Conservation (phyloP, 1,140 invertebrate genomes). For the Aphis gossypii region DNA sequence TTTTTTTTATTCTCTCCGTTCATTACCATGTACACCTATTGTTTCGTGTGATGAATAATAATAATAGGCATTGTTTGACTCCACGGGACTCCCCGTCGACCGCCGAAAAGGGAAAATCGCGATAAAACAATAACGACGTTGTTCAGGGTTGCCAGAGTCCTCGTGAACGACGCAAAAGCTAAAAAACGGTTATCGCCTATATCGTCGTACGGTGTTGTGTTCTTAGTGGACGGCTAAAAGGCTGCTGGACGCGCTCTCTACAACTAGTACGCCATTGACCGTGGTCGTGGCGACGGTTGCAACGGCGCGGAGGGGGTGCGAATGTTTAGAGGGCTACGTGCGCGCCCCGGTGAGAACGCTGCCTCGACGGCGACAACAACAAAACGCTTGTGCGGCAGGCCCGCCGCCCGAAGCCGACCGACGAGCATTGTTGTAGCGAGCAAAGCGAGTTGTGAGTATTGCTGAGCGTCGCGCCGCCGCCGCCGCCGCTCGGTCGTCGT, state of each 20-base stretch:
- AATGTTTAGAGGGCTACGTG: neutral
- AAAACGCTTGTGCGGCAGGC: neutral
- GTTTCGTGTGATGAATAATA: neutral
- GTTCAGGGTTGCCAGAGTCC: neutral
- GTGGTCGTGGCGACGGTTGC: neutral
- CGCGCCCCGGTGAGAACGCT: neutral
- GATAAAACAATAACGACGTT: neutral
- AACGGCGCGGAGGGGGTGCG: neutral
- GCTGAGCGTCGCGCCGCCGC: neutral
- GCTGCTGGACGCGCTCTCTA: neutral
- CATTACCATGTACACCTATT: neutral
- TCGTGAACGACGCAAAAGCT: neutral
- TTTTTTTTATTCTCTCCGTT: neutral
- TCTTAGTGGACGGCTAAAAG: too few relatives aligned
- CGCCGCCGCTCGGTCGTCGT: slow-evolving; percentile 13
- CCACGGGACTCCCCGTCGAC: neutral
- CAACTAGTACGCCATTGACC: slow-evolving; percentile 3
- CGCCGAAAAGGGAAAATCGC: neutral
- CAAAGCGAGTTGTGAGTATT: neutral
- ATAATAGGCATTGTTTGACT: neutral
- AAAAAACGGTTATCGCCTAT: neutral
- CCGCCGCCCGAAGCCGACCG: neutral
- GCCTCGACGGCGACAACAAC: neutral
- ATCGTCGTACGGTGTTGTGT: too few relatives aligned
- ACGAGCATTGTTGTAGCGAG: neutral